Evolutionary conservation across 2,888 invertebrate genomes (phyloP).

Genomic region (Venusia cambrica): DNA sequence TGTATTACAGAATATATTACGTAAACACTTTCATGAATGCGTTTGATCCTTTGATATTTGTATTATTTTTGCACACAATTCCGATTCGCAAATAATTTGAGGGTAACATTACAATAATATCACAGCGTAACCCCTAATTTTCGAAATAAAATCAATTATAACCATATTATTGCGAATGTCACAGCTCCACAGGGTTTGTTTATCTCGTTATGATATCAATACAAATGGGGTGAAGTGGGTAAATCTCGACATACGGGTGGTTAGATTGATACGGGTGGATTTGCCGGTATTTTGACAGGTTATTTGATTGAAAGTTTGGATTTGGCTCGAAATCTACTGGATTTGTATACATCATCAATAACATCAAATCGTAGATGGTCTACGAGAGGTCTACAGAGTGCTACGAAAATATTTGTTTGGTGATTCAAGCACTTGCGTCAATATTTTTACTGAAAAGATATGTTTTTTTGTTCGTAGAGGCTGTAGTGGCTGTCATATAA

Average conservation of each 20-base stretch:
- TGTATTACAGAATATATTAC: no score
- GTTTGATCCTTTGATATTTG: no score
- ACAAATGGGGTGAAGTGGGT: conserved; percentile 72
- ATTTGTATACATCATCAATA: neutral
- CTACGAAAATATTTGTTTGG: conserved; percentile 1
- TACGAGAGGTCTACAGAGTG: conserved; percentile 18
- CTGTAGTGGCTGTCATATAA: no score
- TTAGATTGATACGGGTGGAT: conserved; percentile 68
- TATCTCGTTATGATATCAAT: conserved; percentile 76
- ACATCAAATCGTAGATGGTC: conserved; percentile 16
- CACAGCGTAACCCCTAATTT: conserved; percentile 43
- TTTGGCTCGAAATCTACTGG: conserved; percentile 4
- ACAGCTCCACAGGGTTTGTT: conserved; percentile 52
- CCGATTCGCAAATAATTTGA: conserved; percentile 4
- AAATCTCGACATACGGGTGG: conserved; percentile 69
- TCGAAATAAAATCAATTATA: conserved; percentile 74
- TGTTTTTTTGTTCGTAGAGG: neutral
- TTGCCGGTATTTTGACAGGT: conserved; percentile 65
- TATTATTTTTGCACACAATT: conserved; percentile 17
- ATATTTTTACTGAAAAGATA: no score
- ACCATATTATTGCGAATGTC: conserved; percentile 54
- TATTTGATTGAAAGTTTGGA: conserved; percentile 43
- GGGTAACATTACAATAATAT: conserved; percentile 51
- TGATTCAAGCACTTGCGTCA: neutral
- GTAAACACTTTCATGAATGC: no score